These are phyloP conservation scores for Petroica traversi DNA, from an alignment of 2,113 vertebrate genomes.

Conservation along the genomic window DNA sequence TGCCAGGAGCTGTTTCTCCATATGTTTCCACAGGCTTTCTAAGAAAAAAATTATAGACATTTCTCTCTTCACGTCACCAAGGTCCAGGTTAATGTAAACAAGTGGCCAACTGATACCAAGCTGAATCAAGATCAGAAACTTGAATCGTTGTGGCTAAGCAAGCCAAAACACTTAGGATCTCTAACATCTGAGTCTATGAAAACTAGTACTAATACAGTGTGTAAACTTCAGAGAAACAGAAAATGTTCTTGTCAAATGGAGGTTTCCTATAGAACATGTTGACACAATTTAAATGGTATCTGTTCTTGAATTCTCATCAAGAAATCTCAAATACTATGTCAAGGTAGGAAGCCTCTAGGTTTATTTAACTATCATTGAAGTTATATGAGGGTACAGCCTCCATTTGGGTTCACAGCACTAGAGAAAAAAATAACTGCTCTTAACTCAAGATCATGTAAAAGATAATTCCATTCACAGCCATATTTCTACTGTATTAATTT, in stretches of 20 bases:
- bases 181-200: background rate
- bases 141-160: background rate
- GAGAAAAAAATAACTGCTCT: background rate
- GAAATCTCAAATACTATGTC: conserved; percentile 9
- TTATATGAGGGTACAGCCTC: background rate
- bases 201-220: background rate
- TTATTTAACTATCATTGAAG: conserved; percentile 38
- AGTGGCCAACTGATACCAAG: background rate
- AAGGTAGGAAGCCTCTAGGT: conserved; percentile 5
- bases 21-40: background rate
- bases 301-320: background rate
- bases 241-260: background rate
- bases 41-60: background rate
- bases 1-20: background rate
- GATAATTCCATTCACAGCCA: background rate
- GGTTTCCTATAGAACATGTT: background rate
- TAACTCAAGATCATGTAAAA: background rate
- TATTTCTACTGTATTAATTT: background rate
- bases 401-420: background rate
- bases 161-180: background rate
- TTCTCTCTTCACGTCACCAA: background rate
- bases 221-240: background rate
- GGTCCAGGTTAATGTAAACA: background rate
- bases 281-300: background rate
- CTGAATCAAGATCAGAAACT: conserved; percentile 16